Conservation (phyloP, 2,888 invertebrate genomes). For the Apoda limacodes region DNA sequence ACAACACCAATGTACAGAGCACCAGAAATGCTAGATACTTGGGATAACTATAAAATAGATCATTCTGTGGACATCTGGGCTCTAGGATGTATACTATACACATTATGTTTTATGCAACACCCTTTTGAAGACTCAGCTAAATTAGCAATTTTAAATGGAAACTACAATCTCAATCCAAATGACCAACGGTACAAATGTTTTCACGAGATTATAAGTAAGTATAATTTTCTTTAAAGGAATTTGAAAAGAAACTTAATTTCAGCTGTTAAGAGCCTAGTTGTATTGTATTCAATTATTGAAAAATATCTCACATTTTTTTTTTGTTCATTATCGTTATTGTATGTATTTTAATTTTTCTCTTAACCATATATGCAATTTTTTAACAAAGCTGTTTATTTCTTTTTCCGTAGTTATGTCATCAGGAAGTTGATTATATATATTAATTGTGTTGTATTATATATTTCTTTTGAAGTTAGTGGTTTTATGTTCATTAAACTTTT, state of each 20-base stretch:
- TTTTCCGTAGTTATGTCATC: no score
- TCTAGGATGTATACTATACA: constrained; percentile 93
- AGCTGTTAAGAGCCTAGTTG: no score
- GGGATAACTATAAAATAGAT: constrained; percentile 95
- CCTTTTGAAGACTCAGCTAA: constrained; percentile 98
- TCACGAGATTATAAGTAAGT: constrained; percentile 89
- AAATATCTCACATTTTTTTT: no score
- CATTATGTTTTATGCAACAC: constrained; percentile 92
- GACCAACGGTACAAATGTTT: constrained; percentile 87
- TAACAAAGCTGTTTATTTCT: no score
- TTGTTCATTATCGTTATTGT: no score
- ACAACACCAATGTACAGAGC: constrained; percentile 97
- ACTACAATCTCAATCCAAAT: constrained; percentile 85
- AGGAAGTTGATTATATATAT: no score
- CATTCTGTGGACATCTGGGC: constrained; percentile 96
- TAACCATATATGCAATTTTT: no score
- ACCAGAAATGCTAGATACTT: constrained; percentile 98
- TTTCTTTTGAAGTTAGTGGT: no score
- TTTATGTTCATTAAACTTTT: no score
- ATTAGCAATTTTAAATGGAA: constrained; percentile 95
- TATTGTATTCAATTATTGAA: background rate
- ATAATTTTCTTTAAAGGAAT: constrained; percentile 5
- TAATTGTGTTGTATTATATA: no score
- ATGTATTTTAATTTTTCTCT: no score
- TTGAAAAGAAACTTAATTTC: no score